phyloP scores from a whole-genome alignment of 2,113 vertebrate species.

The Spermophilus dauricus region DNA sequence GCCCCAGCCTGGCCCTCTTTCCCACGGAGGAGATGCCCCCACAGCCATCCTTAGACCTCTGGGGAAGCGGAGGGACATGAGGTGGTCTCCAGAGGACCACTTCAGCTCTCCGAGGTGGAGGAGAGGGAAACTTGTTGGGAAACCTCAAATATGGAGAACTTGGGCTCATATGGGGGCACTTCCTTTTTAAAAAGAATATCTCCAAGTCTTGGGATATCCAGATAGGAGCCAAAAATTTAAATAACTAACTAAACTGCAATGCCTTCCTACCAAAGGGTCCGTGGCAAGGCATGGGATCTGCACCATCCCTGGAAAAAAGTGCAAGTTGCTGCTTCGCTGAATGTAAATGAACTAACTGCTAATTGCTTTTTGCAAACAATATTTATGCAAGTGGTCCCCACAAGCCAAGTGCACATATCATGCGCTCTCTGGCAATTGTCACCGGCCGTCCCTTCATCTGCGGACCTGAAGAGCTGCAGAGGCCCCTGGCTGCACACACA shows the following conservation, averaged over 20 bases:
- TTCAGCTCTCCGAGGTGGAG: fast-evolving
- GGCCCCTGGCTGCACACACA: background rate
- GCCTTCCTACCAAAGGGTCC: slow-evolving; percentile 79
- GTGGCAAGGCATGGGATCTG: slow-evolving; percentile 73
- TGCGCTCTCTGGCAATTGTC: slow-evolving; percentile 55
- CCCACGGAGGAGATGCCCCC: background rate
- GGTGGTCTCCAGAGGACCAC: too few relatives aligned
- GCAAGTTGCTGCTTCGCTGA: slow-evolving; percentile 84
- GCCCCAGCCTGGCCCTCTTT: too few relatives aligned
- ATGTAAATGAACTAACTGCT: slow-evolving; percentile 88
- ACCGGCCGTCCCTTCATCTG: slow-evolving; percentile 34
- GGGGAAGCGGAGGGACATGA: fast-evolving
- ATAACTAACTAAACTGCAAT: slow-evolving; percentile 71
- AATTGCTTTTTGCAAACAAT: slow-evolving; percentile 90
- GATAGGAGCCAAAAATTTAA: slow-evolving; percentile 69
- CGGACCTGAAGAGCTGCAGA: background rate
- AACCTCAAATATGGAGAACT: fast-evolving
- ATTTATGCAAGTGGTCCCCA: slow-evolving; percentile 87
- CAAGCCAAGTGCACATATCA: slow-evolving; percentile 63
- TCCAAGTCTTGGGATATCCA: slow-evolving; percentile 77
- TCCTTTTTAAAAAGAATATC: background rate
- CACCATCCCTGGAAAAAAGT: slow-evolving; percentile 84
- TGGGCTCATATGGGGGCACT: background rate
- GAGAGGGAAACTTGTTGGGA: too few relatives aligned
- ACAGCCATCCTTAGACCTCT: background rate